Base-by-base conservation (phyloP, 2,113 vertebrate genomes). In the Python bivittatus region DNA sequence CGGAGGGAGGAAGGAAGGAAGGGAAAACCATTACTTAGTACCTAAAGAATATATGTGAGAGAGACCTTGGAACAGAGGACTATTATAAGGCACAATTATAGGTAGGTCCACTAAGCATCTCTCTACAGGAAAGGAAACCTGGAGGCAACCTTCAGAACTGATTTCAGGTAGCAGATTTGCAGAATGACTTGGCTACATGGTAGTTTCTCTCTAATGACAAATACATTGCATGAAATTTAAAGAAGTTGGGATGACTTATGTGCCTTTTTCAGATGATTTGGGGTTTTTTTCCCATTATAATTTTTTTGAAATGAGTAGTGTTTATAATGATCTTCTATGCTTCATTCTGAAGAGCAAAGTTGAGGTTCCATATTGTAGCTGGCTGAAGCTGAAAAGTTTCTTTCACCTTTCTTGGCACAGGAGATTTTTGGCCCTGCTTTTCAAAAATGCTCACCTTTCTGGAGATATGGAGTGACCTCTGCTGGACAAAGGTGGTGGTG, bases 371-470 rank as follows among this genome's bases (percentile, higher is more conserved):
- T 33, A 22, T 72, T 54, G 53, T 79, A 79, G 6, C 33, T 42
- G 17, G 1, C 7, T 1, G 20, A 79, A 79, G 29, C 15, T n/a
- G 13, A 91, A 38, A 52, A 86, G 17, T 54, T 11, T 91, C 3
- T 54, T 11, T 91, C 3, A 15, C 25, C n/a, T 23, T 12, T 86
- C 57, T 84, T 64, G 57, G 20, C 85, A 54, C 52, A 72, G 23
- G 3, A 27, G 13, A 79, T 44, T 68, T 88, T 83, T 83, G 33
- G 42, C 86, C 83, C 13, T 61, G 27, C 52, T 87, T 58, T 86
- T 90, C 64, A 91, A 84, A 88, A 5, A 13, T 54, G 1, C 86
- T 93, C 57, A 84, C 90, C 86, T 91, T 84, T 61, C 68, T 61
- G 23, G 42, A 33, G 15, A 44, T 92, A 52, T 33, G 27, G 17